These are phyloP conservation scores for Neotoma lepida DNA, from an alignment of 2,113 vertebrate genomes.

Conservation along the genomic window DNA sequence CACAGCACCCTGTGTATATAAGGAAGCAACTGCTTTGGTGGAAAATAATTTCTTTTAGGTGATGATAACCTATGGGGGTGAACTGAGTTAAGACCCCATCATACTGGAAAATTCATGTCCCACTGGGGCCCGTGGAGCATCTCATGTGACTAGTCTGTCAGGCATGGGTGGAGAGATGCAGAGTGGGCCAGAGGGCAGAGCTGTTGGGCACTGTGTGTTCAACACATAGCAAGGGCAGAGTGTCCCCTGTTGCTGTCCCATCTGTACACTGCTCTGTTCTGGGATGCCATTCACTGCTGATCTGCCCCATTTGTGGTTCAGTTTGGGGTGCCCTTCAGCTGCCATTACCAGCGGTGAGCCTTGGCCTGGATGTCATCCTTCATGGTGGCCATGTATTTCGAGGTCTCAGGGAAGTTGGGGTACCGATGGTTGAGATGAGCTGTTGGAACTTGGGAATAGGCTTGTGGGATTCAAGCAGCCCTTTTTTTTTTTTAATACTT, in stretches of 20 bases:
- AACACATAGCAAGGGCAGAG: neutral
- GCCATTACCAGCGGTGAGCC: fast-evolving
- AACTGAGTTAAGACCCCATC: neutral
- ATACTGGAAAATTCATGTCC: neutral
- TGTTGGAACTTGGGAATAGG: neutral
- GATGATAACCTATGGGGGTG: neutral
- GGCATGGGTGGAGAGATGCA: neutral
- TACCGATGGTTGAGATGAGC: neutral
- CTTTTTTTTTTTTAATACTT: neutral
- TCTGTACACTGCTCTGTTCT: neutral
- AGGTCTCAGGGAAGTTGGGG: constrained; percentile 11
- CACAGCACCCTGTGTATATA: constrained; percentile 31
- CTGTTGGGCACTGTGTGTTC: neutral
- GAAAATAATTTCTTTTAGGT: constrained; percentile 29
- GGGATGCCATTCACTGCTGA: neutral
- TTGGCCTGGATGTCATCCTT: constrained; percentile 63
- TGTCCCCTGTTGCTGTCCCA: neutral
- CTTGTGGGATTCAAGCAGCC: neutral
- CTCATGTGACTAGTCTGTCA: neutral
- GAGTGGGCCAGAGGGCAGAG: neutral
- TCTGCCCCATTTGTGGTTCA: constrained; percentile 54
- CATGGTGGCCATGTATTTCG: constrained; percentile 44
- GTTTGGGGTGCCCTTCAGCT: constrained; percentile 35
- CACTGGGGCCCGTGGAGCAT: neutral
- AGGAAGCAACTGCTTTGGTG: constrained; percentile 61